Conservation (phyloP, 2,888 invertebrate genomes). For the Ethmia dodecea region DNA sequence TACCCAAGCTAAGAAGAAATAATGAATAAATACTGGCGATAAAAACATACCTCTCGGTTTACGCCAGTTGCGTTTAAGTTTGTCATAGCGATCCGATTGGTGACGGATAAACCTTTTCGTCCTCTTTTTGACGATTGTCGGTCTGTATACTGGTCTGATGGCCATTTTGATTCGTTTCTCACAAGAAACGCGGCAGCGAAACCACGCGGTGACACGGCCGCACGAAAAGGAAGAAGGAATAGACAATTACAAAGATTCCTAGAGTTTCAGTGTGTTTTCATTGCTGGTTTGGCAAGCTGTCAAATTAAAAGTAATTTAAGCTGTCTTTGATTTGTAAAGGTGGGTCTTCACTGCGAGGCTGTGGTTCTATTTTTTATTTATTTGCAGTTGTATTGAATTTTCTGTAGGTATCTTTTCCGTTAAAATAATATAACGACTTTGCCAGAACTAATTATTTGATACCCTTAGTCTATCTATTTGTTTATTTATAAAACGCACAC, state of each 20-base stretch:
- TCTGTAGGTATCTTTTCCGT: too few relatives aligned
- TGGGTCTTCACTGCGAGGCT: background rate
- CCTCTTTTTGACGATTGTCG: conserved; percentile 96
- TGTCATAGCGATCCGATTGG: conserved; percentile 98
- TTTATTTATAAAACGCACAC: too few relatives aligned
- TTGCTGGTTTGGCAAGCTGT: conserved; percentile 12
- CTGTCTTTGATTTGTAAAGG: background rate
- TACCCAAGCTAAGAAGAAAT: background rate
- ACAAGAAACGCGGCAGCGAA: conserved; percentile 55
- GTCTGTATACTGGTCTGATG: conserved; percentile 92
- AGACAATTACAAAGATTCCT: conserved; percentile 57
- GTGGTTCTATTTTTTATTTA: too few relatives aligned
- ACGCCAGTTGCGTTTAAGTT: conserved; percentile 98
- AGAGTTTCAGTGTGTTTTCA: conserved; percentile 49
- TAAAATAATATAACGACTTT: too few relatives aligned
- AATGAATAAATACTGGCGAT: background rate
- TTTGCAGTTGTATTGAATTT: too few relatives aligned
- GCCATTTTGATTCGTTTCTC: conserved; percentile 83
- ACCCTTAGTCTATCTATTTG: too few relatives aligned
- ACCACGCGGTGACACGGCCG: conserved; percentile 77
- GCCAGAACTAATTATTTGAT: too few relatives aligned
- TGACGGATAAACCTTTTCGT: conserved; percentile 99
- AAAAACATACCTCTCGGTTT: conserved; percentile 90
- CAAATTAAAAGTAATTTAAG: background rate
- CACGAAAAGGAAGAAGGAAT: conserved; percentile 71